Evolutionary conservation across 2,113 vertebrate species (phyloP).

Genomic region (Centropus bengalensis): DNA sequence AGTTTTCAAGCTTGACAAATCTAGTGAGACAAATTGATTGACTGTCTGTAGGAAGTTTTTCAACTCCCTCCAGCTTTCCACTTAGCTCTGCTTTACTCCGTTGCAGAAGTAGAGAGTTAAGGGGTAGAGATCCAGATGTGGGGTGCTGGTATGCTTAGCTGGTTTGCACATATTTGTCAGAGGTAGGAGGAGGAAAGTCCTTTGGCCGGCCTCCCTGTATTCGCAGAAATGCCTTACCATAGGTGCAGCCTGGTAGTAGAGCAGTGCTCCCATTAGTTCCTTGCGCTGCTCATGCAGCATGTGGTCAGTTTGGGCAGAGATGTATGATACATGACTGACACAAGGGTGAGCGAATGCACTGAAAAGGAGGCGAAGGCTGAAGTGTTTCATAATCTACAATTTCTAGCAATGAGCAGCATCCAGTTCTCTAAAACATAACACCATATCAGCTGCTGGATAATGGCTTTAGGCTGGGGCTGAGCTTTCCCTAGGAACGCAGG

Average conservation of each 20-base stretch:
- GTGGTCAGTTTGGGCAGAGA: neutral
- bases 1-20: neutral
- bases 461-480: neutral
- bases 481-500: neutral
- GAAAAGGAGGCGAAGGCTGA: neutral
- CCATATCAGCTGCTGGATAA: neutral
- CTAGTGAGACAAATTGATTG: neutral
- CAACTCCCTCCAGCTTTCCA: neutral
- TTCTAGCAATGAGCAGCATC: neutral
- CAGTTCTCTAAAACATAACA: neutral
- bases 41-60: neutral
- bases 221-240: neutral
- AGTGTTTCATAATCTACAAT: neutral
- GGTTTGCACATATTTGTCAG: neutral
- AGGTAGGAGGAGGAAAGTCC: neutral
- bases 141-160: neutral
- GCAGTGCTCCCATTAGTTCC: neutral
- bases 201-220: neutral
- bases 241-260: neutral
- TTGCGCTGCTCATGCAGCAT: neutral
- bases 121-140: neutral
- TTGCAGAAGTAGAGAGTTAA: neutral
- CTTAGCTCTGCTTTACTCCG: neutral
- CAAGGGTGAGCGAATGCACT: neutral
- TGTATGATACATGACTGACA: neutral